A percentile compares a stretch with the other conserved stretches of the same genome.
These are phyloP conservation scores for Idaea aversata DNA, from an alignment of 2,888 invertebrate genomes.

Conservation along the genomic window DNA sequence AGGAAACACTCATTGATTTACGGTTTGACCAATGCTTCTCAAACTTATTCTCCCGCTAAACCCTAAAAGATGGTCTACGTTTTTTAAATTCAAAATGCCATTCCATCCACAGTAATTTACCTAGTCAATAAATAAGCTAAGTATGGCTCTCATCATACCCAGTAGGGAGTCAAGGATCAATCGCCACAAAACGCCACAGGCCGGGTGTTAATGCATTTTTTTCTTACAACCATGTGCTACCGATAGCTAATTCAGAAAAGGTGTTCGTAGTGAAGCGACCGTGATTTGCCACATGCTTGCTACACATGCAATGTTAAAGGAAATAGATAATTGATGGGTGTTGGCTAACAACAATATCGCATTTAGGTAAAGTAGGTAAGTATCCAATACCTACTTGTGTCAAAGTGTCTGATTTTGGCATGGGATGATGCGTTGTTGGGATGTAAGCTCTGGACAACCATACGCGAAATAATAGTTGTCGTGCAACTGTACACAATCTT, in stretches of 20 bases:
- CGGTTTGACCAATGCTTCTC: no score
- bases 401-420: not conserved
- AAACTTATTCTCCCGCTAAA: no score
- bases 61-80: no score
- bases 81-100: constrained; percentile 13
- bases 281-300: constrained; percentile 29
- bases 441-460: no score
- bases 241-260: constrained; percentile 70
- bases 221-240: constrained; percentile 67
- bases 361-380: not conserved
- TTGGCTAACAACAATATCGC: constrained; percentile 13
- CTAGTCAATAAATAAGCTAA: not conserved
- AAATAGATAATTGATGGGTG: constrained; percentile 5
- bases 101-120: not conserved
- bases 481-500: no score
- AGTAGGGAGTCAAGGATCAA: constrained; percentile 36
- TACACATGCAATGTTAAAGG: constrained; percentile 24
- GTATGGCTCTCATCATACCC: constrained; percentile 3
- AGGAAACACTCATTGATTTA: no score
- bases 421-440: no score
- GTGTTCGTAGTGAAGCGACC: constrained; percentile 36
- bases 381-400: not conserved
- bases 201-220: constrained; percentile 76
- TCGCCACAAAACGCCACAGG: constrained; percentile 43
- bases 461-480: no score